These are phyloP conservation scores for Tachystola acroxantha DNA, from an alignment of 2,888 invertebrate species.

Conservation along the genomic window DNA sequence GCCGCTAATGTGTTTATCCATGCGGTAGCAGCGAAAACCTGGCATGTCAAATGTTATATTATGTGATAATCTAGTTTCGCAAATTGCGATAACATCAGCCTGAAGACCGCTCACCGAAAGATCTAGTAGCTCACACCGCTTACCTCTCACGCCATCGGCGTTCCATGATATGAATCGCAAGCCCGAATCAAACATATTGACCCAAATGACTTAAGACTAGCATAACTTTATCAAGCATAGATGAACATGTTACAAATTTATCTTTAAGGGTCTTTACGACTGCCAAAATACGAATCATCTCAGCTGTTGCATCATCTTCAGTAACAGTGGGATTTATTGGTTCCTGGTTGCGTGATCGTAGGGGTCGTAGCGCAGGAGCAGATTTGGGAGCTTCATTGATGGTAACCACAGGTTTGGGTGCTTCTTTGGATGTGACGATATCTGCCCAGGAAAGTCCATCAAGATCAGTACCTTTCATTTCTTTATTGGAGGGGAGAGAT, in stretches of 20 bases:
- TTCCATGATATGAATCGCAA: conserved; percentile 8
- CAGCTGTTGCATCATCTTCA: not conserved
- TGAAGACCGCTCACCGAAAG: conserved; percentile 1
- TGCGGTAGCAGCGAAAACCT: not conserved
- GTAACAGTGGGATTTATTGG: too few species aligned
- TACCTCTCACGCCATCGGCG: conserved; percentile 9
- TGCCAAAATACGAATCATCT: conserved; percentile 6
- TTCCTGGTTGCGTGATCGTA: not conserved
- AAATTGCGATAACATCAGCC: conserved; percentile 5
- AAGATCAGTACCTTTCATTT: too few species aligned
- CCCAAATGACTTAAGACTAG: conserved; percentile 8
- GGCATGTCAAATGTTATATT: not conserved
- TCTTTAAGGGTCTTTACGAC: conserved; percentile 8
- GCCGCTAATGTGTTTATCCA: not conserved
- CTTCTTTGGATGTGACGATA: not conserved
- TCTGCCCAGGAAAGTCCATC: conserved; percentile 1
- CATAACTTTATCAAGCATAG: conserved; percentile 13
- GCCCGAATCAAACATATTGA: conserved; percentile 8
- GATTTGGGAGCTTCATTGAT: not conserved
- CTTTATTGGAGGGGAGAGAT: too few species aligned
- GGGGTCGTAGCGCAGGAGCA: not conserved
- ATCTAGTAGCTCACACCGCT: too few species aligned
- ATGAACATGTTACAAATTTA: conserved; percentile 4
- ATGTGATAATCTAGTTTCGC: conserved; percentile 5
- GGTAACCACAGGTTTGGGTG: too few species aligned